Percentiles rank a stretch among this genome's conserved stretches.
Evolutionary conservation across 2,113 vertebrate species (phyloP).

Genomic region (Promerops cafer): DNA sequence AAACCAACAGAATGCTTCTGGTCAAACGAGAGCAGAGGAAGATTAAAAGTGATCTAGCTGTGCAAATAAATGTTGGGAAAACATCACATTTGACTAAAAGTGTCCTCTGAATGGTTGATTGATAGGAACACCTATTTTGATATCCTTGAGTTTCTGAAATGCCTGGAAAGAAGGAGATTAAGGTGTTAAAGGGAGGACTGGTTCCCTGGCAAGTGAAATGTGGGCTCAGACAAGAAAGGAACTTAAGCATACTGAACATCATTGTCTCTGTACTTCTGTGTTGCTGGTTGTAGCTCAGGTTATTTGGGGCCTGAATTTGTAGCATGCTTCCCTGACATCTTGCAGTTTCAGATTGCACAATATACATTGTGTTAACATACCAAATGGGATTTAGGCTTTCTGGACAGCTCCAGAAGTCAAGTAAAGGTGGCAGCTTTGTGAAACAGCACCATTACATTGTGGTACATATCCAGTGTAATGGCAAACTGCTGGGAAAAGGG

Average conservation of each 20-base stretch:
- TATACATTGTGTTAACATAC: neutral
- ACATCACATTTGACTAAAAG: neutral
- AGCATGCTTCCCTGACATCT: neutral
- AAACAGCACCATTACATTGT: neutral
- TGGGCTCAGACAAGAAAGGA: neutral
- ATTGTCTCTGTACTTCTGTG: neutral
- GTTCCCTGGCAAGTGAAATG: neutral
- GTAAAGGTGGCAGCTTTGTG: neutral
- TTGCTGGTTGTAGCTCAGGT: neutral
- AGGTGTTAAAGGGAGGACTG: neutral
- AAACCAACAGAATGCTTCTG: neutral
- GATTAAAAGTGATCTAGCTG: neutral
- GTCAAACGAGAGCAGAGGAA: neutral
- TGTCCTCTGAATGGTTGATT: neutral
- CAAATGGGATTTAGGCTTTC: neutral
- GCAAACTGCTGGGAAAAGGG: neutral
- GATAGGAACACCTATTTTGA: neutral
- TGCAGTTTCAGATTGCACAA: neutral
- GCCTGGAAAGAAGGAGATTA: neutral
- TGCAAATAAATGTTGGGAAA: neutral
- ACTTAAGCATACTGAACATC: neutral
- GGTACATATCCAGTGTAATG: neutral
- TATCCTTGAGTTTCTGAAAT: neutral
- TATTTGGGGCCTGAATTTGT: neutral
- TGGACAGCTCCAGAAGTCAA: neutral